Percentiles rank a stretch among this genome's conserved stretches.
Evolutionary conservation across 2,888 invertebrate genomes (phyloP).

Genomic region (Blera fallax): DNA sequence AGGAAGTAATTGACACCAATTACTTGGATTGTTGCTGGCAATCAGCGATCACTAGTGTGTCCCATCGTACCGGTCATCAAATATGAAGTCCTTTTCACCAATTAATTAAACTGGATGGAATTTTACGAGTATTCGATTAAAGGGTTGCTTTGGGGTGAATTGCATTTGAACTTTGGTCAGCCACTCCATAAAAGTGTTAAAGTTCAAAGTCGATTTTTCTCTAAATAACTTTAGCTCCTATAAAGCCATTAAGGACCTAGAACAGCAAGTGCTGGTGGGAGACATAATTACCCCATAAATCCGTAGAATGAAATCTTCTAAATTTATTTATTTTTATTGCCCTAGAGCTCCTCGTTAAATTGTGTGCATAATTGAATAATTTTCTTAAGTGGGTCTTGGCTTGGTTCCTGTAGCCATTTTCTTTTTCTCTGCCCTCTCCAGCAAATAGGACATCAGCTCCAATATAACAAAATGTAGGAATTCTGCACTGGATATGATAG

Average conservation of each 20-base stretch:
- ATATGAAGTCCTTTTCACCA: neutral
- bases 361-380: neutral
- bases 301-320: neutral
- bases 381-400: neutral
- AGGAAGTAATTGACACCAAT: neutral
- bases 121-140: neutral
- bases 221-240: neutral
- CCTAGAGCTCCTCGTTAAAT: neutral
- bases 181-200: neutral
- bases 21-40: neutral
- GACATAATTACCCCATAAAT: neutral
- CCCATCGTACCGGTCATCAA: neutral
- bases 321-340: neutral
- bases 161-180: neutral
- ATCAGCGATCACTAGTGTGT: neutral
- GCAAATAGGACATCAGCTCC: slow-evolving; percentile 6
- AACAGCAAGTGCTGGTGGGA: neutral
- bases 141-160: neutral
- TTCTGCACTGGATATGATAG: slow-evolving; percentile 74
- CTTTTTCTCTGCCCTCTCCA: neutral
- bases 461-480: slow-evolving; percentile 26
- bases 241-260: neutral
- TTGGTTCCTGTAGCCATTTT: neutral
- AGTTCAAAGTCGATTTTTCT: neutral
- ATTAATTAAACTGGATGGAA: neutral